Evolutionary conservation across 2,797 vertebrate genomes (phyloP).

Genomic region (Vultur gryphus): DNA sequence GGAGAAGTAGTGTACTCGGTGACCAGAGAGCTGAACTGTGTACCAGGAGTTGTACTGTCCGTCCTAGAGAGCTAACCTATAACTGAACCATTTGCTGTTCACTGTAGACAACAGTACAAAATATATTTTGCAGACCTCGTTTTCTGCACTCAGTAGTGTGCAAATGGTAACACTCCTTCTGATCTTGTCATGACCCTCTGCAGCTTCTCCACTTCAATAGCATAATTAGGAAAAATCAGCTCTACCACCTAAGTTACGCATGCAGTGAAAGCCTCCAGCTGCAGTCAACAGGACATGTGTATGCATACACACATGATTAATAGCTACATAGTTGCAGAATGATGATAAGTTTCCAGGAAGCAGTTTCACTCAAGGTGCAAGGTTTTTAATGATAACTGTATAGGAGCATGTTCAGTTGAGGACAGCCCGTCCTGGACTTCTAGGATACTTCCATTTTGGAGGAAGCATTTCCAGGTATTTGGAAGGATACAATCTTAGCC

Average conservation of each 20-base stretch:
- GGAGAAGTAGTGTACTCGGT: background rate
- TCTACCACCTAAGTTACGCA: background rate
- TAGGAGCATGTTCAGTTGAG: background rate
- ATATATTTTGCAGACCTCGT: background rate
- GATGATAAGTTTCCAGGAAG: background rate
- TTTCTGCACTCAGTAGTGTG: background rate
- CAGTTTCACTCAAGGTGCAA: background rate
- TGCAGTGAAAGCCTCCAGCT: background rate
- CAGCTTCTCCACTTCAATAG: background rate
- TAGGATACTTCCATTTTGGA: background rate
- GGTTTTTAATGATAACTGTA: background rate
- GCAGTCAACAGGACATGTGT: background rate
- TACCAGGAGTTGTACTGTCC: background rate
- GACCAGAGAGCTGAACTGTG: background rate
- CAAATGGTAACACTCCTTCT: background rate
- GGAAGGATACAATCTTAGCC: background rate
- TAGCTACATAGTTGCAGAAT: background rate
- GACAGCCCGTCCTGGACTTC: background rate
- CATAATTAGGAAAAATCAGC: background rate
- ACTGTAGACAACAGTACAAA: background rate
- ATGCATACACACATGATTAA: background rate
- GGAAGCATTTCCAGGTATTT: background rate
- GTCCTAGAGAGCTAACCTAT: background rate
- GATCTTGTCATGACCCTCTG: background rate
- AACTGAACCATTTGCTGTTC: background rate